Base-by-base conservation (phyloP, 2,113 vertebrate genomes). In the Mustela lutreola region DNA sequence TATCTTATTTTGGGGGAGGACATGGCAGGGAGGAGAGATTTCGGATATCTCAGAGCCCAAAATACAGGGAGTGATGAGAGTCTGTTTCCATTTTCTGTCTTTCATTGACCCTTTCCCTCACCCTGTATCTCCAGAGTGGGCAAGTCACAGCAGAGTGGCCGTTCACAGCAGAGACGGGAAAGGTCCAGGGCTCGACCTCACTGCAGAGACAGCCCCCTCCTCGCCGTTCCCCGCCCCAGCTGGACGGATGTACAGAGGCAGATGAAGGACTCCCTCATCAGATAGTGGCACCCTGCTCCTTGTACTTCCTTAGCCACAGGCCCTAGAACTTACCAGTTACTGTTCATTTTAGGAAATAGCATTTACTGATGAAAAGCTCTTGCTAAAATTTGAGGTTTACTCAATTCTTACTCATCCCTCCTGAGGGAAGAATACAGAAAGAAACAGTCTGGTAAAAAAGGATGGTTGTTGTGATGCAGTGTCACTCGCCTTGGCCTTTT, bases 371-470 rank as follows among this genome's bases (percentile, higher is more conserved):
- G 89, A 63, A 97, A 84, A 96, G 45, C 36, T 81, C 42, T 81
- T 91, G 63, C 63, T 94, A 78, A 95, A 56, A 88, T 88, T 21
- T 67, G 94, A 94, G 31, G 65, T 73, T 91, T 89, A 50, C 65
- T 42, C 14, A 87, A 11, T 94, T 79, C 65, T 89, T 79, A 65
- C n/a, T 86, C 48, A 67, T 58, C 14, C 7, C 60, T 95, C 53
- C 50, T 79, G 75, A 92, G 63, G 90, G 56, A 78, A 62, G 19
- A 87, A 42, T 67, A 2, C n/a, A 19, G n/a, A 90, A 82, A 87
- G 91, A 88, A 95, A 24, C 62, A 63, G 83, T 88, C 62, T 63
- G 36, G 60, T 70, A 70, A 95, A 96, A 96, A 70, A 50, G 60
- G 85, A 71, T 15, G 83, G 39, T 78, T 48, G 45, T 2, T 82